These are phyloP conservation scores for Fragum fragum DNA, from an alignment of 2,888 invertebrate genomes.

Conservation along the genomic window DNA sequence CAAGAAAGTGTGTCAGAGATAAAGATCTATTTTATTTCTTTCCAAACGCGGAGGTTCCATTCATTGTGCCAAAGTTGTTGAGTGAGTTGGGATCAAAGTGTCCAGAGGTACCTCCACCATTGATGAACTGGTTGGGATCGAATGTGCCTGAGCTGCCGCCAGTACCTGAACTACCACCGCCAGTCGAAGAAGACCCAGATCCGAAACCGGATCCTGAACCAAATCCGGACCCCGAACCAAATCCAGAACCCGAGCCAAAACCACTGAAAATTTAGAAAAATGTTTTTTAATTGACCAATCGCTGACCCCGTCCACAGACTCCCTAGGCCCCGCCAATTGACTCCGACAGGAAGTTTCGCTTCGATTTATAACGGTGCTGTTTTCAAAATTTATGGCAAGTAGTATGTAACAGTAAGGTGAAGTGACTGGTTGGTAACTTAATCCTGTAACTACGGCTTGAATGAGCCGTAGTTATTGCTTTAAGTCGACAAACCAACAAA, in stretches of 20 bases:
- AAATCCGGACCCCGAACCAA: conserved; percentile 7
- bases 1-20: too few species aligned
- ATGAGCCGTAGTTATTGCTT: too few species aligned
- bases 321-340: too few species aligned
- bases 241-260: background rate
- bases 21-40: conserved; percentile 11
- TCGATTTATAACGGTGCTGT: too few species aligned
- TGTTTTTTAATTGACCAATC: too few species aligned
- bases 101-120: conserved; percentile 48
- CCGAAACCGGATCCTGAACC: conserved; percentile 12
- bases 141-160: conserved; percentile 17
- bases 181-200: background rate
- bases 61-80: conserved; percentile 34
- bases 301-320: too few species aligned
- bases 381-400: too few species aligned
- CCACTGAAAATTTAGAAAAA: conserved; percentile 5
- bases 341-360: too few species aligned
- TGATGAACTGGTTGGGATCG: conserved; percentile 41
- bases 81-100: conserved; percentile 58
- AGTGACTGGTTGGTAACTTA: too few species aligned
- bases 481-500: too few species aligned
- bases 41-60: conserved; percentile 32
- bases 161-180: background rate
- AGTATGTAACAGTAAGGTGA: too few species aligned
- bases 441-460: too few species aligned